Base-by-base conservation (phyloP, 1,140 invertebrate species). In the Olivierus martensii region DNA sequence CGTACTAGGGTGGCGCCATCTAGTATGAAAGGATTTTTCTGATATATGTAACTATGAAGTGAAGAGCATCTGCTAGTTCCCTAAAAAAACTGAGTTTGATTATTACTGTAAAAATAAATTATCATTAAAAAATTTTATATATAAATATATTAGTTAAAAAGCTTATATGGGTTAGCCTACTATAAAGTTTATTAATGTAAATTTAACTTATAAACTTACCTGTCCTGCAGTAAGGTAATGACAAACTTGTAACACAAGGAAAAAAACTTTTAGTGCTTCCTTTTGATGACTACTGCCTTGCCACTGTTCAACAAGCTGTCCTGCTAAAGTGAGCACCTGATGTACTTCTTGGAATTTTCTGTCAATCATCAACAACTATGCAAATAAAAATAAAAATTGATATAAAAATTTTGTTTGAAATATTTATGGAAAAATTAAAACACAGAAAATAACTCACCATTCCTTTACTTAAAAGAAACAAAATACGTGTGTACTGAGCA, bases 391-490 rank as follows among this genome's bases (percentile, higher is more conserved):
- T n/a, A 34, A 11, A 11, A 3, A 35, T 5, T 1, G 12, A 15
- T 14, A 10, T 21, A 34, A 9, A 14, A 34, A 47, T 35, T 28
- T 28, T 28, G 9, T 28, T 28, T 28, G 9, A 28, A 28, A 6
- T 28, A 28, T 9, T 28, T 28, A 28, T n/a, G n/a, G n/a, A n/a
- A n/a, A n/a, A n/a, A n/a, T n/a, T n/a, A n/a, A n/a, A n/a, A n/a
- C n/a, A n/a, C 18, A 47, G 15, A 47, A 46, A 41, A 51, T 3
- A 42, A 65, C 76, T 72, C 70, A 87, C 86, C 92, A 97, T 95
- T 68, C 88, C 90, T 68, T 90, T 84, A 71, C 88, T 93, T 36
- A 98, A 77, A 56, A 95, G 72, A 75, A 97, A 98, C 50, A 97
- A 73, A 36, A 95, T 80, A 72, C 87, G 78, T 2, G 90, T 91